Evolutionary conservation across 2,888 invertebrate species (phyloP), one percentile per base, ranked within the genome.

Genomic region (Eupithecia pulchellata): DNA sequence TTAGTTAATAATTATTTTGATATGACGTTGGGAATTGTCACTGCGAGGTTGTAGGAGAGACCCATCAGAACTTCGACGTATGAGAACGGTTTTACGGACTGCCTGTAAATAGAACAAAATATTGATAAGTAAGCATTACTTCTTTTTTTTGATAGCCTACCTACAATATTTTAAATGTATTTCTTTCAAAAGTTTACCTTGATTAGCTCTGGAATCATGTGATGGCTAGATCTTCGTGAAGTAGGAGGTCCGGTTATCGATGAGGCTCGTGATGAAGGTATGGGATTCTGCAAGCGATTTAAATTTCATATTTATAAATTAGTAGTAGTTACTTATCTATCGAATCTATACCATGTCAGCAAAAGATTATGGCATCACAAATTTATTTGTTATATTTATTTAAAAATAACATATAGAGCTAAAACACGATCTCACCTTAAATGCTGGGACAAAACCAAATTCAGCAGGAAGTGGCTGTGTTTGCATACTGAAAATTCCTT

Each of bases 171-270:
- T 17, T 17, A 47, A 9, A 0, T 47, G 42, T 20, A 20, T 47
- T 47, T 47, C 17, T 20, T 11, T 20, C 36, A 58, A 27, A 60
- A 27, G 9, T 1, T 25, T 84, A 92, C 93, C 85, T 89, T 88
- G 0, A 89, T 87, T 17, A 93, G 91, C 78, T 94, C 93, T 63
- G 91, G 80, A 75, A 91, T 81, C 60, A 86, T 86, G 67, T 94
- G 92, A 77, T 93, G 91, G 75, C 94, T 94, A 61, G 94, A 94
- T 80, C 94, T 86, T 77, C 94, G 86, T 9, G 94, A 94, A 52
- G 92, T 91, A 42, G 92, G 85, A 60, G 90, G 91, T 3, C 93
- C 93, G 58, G 92, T 92, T 57, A 91, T 86, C n/a, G 93, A 92
- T 11, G 94, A 93, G 69, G 83, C 86, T 27, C 91, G 85, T 8